Percentiles rank a stretch among this genome's conserved stretches.
These are phyloP conservation scores for Ladona fulva DNA, from an alignment of 1,140 invertebrate genomes.

Conservation along the genomic window DNA sequence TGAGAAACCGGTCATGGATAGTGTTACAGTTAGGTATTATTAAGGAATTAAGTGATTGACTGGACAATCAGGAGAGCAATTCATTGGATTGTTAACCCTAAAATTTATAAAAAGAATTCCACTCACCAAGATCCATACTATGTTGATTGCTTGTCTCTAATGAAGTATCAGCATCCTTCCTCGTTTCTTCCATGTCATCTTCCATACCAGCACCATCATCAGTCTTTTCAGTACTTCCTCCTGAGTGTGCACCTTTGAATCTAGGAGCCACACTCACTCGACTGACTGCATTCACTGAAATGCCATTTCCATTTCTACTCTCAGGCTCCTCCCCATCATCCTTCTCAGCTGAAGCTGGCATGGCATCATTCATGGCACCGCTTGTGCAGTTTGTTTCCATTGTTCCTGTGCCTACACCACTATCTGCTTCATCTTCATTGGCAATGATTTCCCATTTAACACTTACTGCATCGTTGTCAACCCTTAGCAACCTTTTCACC, in stretches of 20 bases:
- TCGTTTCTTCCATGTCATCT: constrained; percentile 8
- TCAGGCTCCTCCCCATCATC: constrained; percentile 45
- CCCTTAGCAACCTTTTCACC: constrained; percentile 78
- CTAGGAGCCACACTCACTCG: constrained; percentile 19
- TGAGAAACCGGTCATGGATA: too few species aligned
- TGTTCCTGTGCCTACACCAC: constrained; percentile 26
- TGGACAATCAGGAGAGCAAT: too few species aligned
- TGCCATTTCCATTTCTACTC: constrained; percentile 27
- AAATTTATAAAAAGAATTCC: too few species aligned
- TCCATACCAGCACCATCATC: constrained; percentile 17
- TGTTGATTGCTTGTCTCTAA: constrained; percentile 11
- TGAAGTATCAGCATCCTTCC: constrained; percentile 17
- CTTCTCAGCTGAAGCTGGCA: constrained; percentile 46
- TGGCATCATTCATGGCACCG: constrained; percentile 39
- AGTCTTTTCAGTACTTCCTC: constrained; percentile 14
- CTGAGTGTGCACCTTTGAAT: constrained; percentile 21
- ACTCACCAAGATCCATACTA: constrained; percentile 43
- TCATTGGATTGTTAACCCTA: too few species aligned
- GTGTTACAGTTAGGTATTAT: too few species aligned
- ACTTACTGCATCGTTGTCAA: constrained; percentile 62
- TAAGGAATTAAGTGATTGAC: too few species aligned
- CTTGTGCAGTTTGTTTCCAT: constrained; percentile 22
- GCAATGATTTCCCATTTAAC: constrained; percentile 89
- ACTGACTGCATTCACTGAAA: constrained; percentile 23
- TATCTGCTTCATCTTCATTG: constrained; percentile 67